Conservation (phyloP, 1,140 invertebrate species). For the Polypedilum pembai region DNA sequence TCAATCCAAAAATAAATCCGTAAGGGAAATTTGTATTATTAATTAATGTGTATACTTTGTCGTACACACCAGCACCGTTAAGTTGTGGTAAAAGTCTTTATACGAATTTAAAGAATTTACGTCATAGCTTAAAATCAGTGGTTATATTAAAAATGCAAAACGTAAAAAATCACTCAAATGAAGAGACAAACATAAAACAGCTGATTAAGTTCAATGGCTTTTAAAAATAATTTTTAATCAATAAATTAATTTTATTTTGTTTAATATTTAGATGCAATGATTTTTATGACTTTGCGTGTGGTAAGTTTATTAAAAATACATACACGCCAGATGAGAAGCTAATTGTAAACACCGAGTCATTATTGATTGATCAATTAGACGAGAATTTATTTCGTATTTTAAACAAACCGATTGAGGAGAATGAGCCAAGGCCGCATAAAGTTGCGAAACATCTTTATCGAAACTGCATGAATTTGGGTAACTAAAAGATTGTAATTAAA, state of each 20-base stretch:
- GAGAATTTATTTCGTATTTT: slow-evolving; percentile 4
- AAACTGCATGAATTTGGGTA: neutral
- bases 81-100: no score
- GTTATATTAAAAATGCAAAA: no score
- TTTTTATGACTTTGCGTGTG: slow-evolving; percentile 1
- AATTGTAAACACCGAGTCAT: neutral
- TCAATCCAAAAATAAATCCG: slow-evolving; percentile 6
- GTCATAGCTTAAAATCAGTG: no score
- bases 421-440: neutral
- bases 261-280: neutral
- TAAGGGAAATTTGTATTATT: neutral
- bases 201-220: neutral
- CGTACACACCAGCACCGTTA: no score
- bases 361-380: neutral
- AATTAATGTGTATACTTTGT: neutral
- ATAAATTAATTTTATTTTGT: no score
- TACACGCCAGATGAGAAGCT: neutral
- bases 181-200: neutral
- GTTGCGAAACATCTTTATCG: neutral
- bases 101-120: no score
- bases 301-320: neutral
- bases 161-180: no score
- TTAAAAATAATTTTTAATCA: neutral
- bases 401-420: neutral
- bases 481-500: neutral